These are phyloP conservation scores for Choristoneura rosaceana DNA, from an alignment of 2,888 invertebrate species.

Conservation along the genomic window DNA sequence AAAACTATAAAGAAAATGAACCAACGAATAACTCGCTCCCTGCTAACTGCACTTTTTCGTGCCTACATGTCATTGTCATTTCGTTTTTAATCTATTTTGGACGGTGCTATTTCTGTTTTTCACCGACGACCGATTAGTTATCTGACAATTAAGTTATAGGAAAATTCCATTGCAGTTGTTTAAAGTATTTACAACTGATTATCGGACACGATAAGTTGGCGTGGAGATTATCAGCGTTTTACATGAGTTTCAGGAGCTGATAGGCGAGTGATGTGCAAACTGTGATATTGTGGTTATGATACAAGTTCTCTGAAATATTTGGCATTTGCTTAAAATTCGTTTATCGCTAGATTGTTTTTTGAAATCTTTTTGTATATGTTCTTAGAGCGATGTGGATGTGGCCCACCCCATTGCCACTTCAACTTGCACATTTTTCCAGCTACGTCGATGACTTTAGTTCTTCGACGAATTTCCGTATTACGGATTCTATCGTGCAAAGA, in stretches of 20 bases:
- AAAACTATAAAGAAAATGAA: not conserved
- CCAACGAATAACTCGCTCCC: not conserved
- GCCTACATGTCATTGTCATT: not conserved
- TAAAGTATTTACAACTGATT: constrained; percentile 16
- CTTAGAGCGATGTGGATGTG: too few relatives aligned
- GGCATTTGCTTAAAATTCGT: too few relatives aligned
- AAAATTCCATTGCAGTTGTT: constrained; percentile 17
- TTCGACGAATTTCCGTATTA: too few relatives aligned
- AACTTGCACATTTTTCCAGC: too few relatives aligned
- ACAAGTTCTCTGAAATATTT: too few relatives aligned
- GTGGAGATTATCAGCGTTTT: not conserved
- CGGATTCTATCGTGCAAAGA: too few relatives aligned
- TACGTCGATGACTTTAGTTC: too few relatives aligned
- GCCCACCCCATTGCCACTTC: too few relatives aligned
- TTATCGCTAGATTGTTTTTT: too few relatives aligned
- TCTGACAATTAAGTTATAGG: not conserved
- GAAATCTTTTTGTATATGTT: too few relatives aligned
- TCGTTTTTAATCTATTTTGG: constrained; percentile 5
- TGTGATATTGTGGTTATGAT: too few relatives aligned
- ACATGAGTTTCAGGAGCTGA: not conserved
- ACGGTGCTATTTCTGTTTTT: constrained; percentile 1
- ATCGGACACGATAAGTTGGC: not conserved
- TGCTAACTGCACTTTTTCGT: not conserved
- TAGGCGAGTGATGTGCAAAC: not conserved
- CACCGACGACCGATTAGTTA: not conserved